Evolutionary conservation across 2,888 invertebrate species (phyloP).

Genomic region (Oxystoma pomonae): DNA sequence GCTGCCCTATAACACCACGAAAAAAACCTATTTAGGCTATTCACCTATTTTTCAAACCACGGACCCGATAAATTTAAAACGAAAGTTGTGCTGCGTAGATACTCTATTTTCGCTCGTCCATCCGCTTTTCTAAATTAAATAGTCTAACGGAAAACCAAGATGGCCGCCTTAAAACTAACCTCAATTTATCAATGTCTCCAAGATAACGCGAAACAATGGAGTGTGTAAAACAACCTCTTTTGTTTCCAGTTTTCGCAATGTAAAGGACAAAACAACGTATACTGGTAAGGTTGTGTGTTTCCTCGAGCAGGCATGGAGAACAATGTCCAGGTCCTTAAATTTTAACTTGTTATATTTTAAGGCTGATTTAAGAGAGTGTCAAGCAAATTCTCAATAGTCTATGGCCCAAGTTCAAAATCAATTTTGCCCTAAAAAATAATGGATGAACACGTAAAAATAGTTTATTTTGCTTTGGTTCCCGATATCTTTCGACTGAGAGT

Average conservation of each 20-base stretch:
- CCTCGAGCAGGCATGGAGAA: background rate
- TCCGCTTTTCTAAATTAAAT: slow-evolving; percentile 1
- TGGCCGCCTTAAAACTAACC: slow-evolving; percentile 50
- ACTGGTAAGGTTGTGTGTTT: slow-evolving; percentile 23
- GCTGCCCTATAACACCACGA: too few relatives aligned
- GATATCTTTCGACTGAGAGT: too few relatives aligned
- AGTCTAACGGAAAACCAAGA: slow-evolving; percentile 38
- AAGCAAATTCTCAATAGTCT: too few relatives aligned
- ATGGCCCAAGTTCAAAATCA: too few relatives aligned
- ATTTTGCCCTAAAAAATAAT: too few relatives aligned
- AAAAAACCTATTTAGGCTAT: too few relatives aligned
- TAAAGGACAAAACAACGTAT: slow-evolving; percentile 46
- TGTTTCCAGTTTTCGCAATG: slow-evolving; percentile 47
- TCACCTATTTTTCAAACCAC: too few relatives aligned
- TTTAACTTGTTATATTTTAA: background rate
- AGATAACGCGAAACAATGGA: slow-evolving; percentile 51
- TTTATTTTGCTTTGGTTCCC: too few relatives aligned
- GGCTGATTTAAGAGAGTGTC: background rate
- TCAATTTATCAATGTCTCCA: slow-evolving; percentile 52
- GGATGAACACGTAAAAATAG: too few relatives aligned
- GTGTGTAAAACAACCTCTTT: slow-evolving; percentile 48
- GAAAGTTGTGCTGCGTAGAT: too few relatives aligned
- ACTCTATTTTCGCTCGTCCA: background rate
- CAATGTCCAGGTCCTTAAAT: background rate
- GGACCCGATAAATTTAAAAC: too few relatives aligned